Evolutionary conservation across 2,888 invertebrate species (phyloP), one percentile per base, ranked within the genome.

Genomic region (Peribatodes rhomboidaria): DNA sequence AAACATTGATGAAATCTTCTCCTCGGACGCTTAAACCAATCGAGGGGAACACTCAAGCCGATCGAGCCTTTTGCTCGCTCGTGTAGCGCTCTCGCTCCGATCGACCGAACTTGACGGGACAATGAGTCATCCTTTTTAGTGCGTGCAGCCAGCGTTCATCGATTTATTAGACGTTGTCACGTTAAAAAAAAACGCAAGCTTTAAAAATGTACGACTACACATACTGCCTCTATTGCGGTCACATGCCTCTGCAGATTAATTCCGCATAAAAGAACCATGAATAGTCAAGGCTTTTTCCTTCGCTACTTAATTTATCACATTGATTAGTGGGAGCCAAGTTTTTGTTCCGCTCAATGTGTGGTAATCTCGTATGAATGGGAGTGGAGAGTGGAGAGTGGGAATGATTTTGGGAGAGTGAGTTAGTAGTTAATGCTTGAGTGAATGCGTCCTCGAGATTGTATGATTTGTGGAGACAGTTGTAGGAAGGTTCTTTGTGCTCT

Each of bases 251-350:
- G 53, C 54, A 68, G 68, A 71, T 71, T 71, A 71, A 71, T 69
- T 63, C 69, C 37, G 47, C 47, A 57, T 67, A 65, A 67, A 67
- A 67, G 63, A 54, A 65, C 70, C 55, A 61, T 70, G 72, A 70
- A 71, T 71, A 68, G 67, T 63, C 68, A 69, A 68, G 67, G 59
- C 58, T 68, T 67, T 62, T 61, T 59, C 61, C 67, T 61, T 61
- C 63, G 60, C 46, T 13, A 44, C 33, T 63, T 70, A 73, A 75
- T 72, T 70, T 72, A 75, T 75, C 70, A 70, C 65, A 70, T 68
- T 66, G 72, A 74, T 71, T 70, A 65, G 62, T 58, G 35, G 55
- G 13, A 41, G 58, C 31, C 61, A 49, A 68, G 67, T 74, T 74
- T 74, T 70, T 71, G 70, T 69, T 65, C 65, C 62, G 58, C 62